Base-by-base conservation (phyloP, 2,888 invertebrate genomes). In the Philereme transversata region DNA sequence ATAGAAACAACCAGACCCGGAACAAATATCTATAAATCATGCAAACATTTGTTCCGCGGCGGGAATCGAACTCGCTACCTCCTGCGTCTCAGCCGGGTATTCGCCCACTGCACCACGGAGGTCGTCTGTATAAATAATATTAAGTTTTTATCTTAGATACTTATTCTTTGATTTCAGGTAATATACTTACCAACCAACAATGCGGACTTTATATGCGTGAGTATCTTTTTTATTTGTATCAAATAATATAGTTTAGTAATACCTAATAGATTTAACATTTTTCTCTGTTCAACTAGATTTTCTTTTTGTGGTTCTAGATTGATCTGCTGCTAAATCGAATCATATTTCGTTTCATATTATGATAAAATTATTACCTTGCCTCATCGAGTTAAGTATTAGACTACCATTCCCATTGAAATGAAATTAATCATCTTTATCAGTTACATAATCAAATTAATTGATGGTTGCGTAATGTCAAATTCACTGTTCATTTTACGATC, bases 121-220 rank as follows among this genome's bases (percentile, higher is more conserved):
- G n/a, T n/a, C n/a, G n/a, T n/a, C n/a, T n/a, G n/a, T n/a, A n/a
- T n/a, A n/a, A n/a, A n/a, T n/a, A 40, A 8, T 53, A 62, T 62
- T 60, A 60, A 66, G 62, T 66, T 65, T 43, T 65, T 63, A 70
- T 70, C 67, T 59, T 67, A 68, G 66, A 67, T 67, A 51, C 72
- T 72, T 74, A 77, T 66, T 66, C 75, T 82, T 81, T 81, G 63
- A 72, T 88, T 89, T 77, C 89, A 88, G 88, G 90, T 89, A 90
- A 87, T 86, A 87, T 84, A 74, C 78, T 78, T 75, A 76, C 79
- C 70, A 79, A 78, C 73, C 84, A 83, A 79, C 71, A 78, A 72
- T 81, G 82, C 73, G 82, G 82, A 81, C 79, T 78, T 64, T 81
- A 82, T 73, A 75, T 79, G 79, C 78, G 89, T 89, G 71, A 86